A percentile compares a stretch with the other conserved stretches of the same genome.
Evolutionary conservation across 37 sponge, comb jelly and placozoan genomes (phyloP).

Genomic region (Dysidea cf. avara): DNA sequence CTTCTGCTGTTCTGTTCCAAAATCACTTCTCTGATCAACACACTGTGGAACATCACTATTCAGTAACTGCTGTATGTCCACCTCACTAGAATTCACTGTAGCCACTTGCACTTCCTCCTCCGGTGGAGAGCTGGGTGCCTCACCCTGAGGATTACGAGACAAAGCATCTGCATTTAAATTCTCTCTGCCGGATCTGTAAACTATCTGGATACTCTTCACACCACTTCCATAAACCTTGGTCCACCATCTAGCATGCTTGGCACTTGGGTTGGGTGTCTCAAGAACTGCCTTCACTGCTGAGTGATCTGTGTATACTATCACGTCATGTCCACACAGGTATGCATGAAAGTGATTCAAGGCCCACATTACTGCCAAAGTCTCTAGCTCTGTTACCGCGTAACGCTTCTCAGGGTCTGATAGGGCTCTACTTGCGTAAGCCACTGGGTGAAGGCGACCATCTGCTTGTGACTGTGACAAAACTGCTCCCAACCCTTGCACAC

Average conservation of each 20-base stretch:
- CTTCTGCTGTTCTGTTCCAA: slow-evolving; percentile 5
- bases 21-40: no score
- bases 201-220: slow-evolving; percentile 22
- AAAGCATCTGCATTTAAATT: slow-evolving; percentile 49
- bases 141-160: slow-evolving; percentile 11
- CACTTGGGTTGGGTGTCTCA: slow-evolving; percentile 57
- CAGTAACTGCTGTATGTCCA: no score
- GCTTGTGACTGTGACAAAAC: slow-evolving; percentile 35
- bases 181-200: slow-evolving; percentile 25
- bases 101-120: slow-evolving; percentile 10
- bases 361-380: slow-evolving; percentile 72
- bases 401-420: slow-evolving; percentile 44
- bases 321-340: slow-evolving; percentile 48
- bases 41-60: no score
- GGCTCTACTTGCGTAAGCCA: slow-evolving; percentile 58
- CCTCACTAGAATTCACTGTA: not conserved
- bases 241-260: slow-evolving; percentile 71
- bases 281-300: slow-evolving; percentile 69
- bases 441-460: slow-evolving; percentile 34
- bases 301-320: slow-evolving; percentile 53
- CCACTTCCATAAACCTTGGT: slow-evolving; percentile 51
- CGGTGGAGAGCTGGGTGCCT: slow-evolving; percentile 5
- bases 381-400: slow-evolving; percentile 65
- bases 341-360: slow-evolving; percentile 41
- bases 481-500: slow-evolving; percentile 43